Evolutionary conservation across 2,888 invertebrate species (phyloP).

Genomic region (Schizaphis graminum): DNA sequence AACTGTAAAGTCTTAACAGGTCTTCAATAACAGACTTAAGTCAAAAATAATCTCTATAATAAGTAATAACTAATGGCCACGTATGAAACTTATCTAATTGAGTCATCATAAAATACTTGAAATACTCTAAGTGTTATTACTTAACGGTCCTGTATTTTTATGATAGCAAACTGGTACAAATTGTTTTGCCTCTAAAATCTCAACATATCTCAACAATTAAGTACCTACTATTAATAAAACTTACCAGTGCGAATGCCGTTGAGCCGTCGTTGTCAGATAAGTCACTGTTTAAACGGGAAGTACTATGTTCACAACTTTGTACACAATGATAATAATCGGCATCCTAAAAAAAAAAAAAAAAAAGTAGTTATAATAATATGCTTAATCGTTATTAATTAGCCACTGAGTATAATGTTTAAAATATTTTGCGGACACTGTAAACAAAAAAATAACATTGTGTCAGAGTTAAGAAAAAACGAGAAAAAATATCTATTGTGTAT

Average conservation of each 20-base stretch:
- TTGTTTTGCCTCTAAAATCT: neutral
- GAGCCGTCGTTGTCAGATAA: slow-evolving; percentile 53
- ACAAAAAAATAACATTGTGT: slow-evolving; percentile 29
- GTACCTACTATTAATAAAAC: neutral
- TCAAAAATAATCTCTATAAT: slow-evolving; percentile 27
- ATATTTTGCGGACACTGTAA: slow-evolving; percentile 1
- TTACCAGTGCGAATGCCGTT: slow-evolving; percentile 64
- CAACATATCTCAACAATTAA: neutral
- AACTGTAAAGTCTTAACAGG: neutral
- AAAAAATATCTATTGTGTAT: slow-evolving; percentile 19
- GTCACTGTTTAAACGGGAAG: slow-evolving; percentile 48
- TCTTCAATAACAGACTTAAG: neutral
- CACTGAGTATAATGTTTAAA: slow-evolving; percentile 9
- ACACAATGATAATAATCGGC: slow-evolving; percentile 44
- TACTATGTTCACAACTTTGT: slow-evolving; percentile 39
- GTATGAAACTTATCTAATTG: slow-evolving; percentile 35
- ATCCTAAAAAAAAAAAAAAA: slow-evolving; percentile 52
- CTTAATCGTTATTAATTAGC: slow-evolving; percentile 43
- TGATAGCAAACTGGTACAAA: neutral
- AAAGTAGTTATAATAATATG: neutral
- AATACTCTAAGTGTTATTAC: slow-evolving; percentile 14
- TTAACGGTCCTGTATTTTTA: neutral
- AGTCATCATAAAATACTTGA: slow-evolving; percentile 14
- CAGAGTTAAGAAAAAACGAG: slow-evolving; percentile 9
- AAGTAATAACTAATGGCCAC: slow-evolving; percentile 34